Percentiles rank a stretch among this genome's conserved stretches.
Evolutionary conservation across 2,113 vertebrate species (phyloP).

Genomic region (Sturnus vulgaris): DNA sequence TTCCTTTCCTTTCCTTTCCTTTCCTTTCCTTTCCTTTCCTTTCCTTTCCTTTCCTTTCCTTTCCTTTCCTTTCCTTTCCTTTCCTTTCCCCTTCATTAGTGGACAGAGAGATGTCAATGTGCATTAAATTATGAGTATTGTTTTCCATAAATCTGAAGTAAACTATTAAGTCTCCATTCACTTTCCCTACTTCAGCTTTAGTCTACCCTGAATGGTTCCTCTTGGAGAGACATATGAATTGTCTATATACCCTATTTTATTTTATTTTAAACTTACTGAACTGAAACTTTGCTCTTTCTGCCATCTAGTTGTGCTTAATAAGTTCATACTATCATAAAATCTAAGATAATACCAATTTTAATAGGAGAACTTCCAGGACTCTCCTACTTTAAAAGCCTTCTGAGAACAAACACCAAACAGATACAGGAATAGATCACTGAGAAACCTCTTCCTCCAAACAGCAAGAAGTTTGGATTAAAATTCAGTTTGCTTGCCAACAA

Average conservation of each 20-base stretch:
- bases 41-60: fast-evolving
- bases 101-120: not conserved
- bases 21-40: no score
- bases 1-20: no score
- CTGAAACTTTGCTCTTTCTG: not conserved
- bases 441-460: not conserved
- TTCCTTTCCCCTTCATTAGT: not conserved
- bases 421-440: not conserved
- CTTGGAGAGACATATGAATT: not conserved
- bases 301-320: not conserved
- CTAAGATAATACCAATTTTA: not conserved
- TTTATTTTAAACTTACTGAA: not conserved
- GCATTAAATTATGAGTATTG: not conserved
- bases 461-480: not conserved
- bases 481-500: not conserved
- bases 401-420: not conserved
- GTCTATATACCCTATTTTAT: not conserved
- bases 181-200: not conserved
- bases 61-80: not conserved
- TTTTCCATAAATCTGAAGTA: not conserved
- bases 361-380: not conserved
- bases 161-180: not conserved
- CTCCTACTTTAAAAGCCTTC: not conserved
- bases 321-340: not conserved
- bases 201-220: not conserved